Conservation (phyloP, 2,113 vertebrate genomes). For the Malurus melanocephalus region DNA sequence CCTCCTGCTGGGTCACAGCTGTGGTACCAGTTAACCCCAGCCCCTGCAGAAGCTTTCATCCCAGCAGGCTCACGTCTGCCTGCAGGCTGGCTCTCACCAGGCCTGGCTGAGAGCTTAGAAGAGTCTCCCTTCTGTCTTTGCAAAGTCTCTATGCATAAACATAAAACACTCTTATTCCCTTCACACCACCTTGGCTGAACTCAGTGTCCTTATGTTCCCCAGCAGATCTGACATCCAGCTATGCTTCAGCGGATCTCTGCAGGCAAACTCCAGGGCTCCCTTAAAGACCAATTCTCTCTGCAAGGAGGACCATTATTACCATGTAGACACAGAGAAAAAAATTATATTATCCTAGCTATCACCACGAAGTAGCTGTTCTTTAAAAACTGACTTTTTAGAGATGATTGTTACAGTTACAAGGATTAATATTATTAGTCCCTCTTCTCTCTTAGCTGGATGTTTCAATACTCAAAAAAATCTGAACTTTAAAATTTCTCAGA, state of each 20-base stretch:
- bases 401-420: neutral
- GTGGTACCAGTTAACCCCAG: rapidly evolving
- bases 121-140: neutral
- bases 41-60: neutral
- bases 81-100: neutral
- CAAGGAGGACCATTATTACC: neutral
- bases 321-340: neutral
- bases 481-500: slow-evolving; percentile 30
- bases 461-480: neutral
- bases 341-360: neutral
- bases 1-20: neutral
- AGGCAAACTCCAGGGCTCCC: slow-evolving; percentile 8
- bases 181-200: neutral
- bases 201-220: neutral
- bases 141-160: neutral
- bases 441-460: slow-evolving; percentile 5
- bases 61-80: neutral
- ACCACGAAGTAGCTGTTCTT: neutral
- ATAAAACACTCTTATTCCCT: neutral
- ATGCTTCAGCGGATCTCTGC: neutral
- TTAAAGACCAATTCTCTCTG: slow-evolving; percentile 1
- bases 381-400: slow-evolving; percentile 34
- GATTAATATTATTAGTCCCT: slow-evolving; percentile 45
- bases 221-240: neutral
- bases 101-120: neutral